Base-by-base conservation (phyloP, 2,888 invertebrate species). In the Thysanoteuthis rhombus region DNA sequence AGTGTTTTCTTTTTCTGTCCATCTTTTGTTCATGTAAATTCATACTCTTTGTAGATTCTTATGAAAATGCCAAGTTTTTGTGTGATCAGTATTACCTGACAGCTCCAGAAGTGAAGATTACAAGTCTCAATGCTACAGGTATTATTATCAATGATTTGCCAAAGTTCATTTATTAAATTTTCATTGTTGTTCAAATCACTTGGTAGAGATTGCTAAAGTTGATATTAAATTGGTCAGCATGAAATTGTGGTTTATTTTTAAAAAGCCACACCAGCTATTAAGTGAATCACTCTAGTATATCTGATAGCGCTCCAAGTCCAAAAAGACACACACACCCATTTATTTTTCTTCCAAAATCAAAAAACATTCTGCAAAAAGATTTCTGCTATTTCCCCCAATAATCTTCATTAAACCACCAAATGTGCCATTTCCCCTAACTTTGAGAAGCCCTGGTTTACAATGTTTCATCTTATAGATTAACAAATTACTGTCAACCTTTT, bases 41-140 rank as follows among this genome's bases (percentile, higher is more conserved):
- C 32, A 28, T 52, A 42, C 94, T 36, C 92, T 92, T 95, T 96
- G 58, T 95, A 97, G 99, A 99, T 97, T 99, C 99, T 0, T 99
- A 98, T 97, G 99, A 99, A 97, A 99, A 99, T 97, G 99, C 99
- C 0, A 97, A 99, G 95, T 99, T 99, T 97, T 98, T 99, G 90
- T 99, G 99, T 97, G 99, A 99, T 97, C 98, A 99, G 97, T 99
- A 99, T 97, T 99, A 99, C 97, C 97, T 99, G 96, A 98, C 98
- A 1, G 98, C 99, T 94, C 99, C 99, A 0, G 98, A 98, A 95
- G 97, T 99, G 93, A 97, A 98, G 94, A 98, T 99, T 93, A 97
- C 98, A 94, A 98, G 94, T 93, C 93, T 94, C 93, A 96, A 95
- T 94, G 93, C 95, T 95, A 94, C 92, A 92, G 92, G 92, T 90